A percentile compares a stretch with the other conserved stretches of the same genome.
Conservation (phyloP, 2,797 vertebrate species). For the Halcyon leucocephala region DNA sequence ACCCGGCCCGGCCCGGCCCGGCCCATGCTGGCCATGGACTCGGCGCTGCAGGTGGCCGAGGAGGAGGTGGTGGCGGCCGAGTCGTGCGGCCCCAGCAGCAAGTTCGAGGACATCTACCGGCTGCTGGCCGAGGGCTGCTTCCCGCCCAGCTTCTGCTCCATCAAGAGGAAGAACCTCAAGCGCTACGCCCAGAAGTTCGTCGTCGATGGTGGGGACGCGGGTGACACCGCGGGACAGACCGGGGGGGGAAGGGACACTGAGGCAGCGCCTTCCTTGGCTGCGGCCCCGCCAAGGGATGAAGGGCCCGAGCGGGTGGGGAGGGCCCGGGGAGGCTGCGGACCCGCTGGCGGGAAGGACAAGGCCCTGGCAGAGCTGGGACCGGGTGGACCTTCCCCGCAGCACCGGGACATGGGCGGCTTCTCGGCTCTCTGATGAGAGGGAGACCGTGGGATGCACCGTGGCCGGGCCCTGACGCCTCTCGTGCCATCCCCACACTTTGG, state of each 20-base stretch:
- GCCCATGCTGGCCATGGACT: constrained; percentile 82
- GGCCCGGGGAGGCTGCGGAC: background rate
- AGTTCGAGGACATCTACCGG: constrained; percentile 87
- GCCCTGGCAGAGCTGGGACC: background rate
- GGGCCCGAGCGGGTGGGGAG: background rate
- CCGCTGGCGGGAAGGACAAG: no score
- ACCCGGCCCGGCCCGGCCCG: background rate
- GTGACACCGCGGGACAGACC: background rate
- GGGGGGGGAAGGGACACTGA: accelerated
- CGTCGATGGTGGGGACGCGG: constrained; percentile 79
- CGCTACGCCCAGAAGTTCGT: constrained; percentile 90
- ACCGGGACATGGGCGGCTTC: background rate
- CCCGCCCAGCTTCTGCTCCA: constrained; percentile 85
- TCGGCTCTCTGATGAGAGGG: background rate
- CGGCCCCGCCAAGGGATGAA: background rate
- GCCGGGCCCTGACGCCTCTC: background rate
- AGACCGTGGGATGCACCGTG: accelerated
- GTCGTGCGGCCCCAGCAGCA: constrained; percentile 81
- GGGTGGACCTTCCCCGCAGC: background rate
- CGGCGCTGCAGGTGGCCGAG: constrained; percentile 86
- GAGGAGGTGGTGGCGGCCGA: constrained; percentile 90
- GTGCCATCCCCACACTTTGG: accelerated
- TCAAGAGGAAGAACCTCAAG: constrained; percentile 89
- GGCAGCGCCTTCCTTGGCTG: background rate
- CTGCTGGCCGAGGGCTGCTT: constrained; percentile 89